Conservation (phyloP, 2,797 vertebrate genomes). For the Myripristis jacobus region DNA sequence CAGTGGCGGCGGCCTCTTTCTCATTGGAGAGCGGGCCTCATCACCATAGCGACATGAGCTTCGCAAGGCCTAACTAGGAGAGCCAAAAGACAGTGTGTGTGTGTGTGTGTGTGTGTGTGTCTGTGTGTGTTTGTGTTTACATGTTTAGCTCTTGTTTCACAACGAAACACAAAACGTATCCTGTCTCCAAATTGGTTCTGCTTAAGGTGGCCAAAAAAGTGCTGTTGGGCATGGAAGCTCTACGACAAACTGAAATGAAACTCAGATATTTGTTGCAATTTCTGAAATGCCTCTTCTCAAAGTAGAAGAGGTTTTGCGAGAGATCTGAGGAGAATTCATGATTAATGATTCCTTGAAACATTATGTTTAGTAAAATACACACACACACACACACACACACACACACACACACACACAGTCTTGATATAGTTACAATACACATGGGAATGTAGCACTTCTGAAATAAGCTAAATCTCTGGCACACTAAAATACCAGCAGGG, state of each 20-base stretch:
- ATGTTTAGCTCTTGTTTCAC: slow-evolving; percentile 58
- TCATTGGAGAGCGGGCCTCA: slow-evolving; percentile 66
- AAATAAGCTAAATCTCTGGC: slow-evolving; percentile 54
- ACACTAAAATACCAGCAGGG: slow-evolving; percentile 61
- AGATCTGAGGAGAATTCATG: slow-evolving; percentile 29
- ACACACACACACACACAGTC: slow-evolving; percentile 8
- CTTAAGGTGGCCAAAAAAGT: slow-evolving; percentile 43
- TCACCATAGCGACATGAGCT: slow-evolving; percentile 76
- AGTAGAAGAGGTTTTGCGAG: neutral
- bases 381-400: slow-evolving; percentile 31
- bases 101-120: slow-evolving; percentile 20
- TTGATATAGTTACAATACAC: neutral
- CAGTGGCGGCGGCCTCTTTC: slow-evolving; percentile 65
- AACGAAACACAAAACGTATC: slow-evolving; percentile 56
- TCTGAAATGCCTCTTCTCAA: slow-evolving; percentile 35
- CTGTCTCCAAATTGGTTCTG: slow-evolving; percentile 61
- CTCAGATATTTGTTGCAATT: slow-evolving; percentile 33
- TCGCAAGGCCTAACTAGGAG: slow-evolving; percentile 67
- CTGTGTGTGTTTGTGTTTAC: slow-evolving; percentile 42
- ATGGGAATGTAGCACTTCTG: slow-evolving; percentile 55
- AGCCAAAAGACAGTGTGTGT: slow-evolving; percentile 59
- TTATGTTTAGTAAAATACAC: slow-evolving; percentile 39
- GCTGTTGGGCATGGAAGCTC: slow-evolving; percentile 36
- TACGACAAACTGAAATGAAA: slow-evolving; percentile 29
- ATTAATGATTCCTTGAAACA: slow-evolving; percentile 34